Percentiles rank a stretch among this genome's conserved stretches.
Conservation (phyloP, 53 echinoderm and acorn worm genomes). For the Stichopus horrens region DNA sequence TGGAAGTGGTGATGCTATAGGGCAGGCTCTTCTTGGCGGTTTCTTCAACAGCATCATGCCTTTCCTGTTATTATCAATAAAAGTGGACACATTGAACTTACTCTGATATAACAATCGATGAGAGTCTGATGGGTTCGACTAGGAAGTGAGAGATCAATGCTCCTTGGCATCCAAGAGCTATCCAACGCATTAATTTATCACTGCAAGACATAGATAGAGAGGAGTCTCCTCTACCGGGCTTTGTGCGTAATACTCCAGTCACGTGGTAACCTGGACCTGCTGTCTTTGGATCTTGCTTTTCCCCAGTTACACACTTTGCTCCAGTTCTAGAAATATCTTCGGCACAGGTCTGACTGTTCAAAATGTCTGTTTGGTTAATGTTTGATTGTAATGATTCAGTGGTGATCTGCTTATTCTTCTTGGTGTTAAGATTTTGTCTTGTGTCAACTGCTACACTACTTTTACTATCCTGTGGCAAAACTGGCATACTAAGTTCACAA, state of each 20-base stretch:
- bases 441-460: background rate
- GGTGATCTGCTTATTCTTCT: no score
- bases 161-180: conserved; percentile 86
- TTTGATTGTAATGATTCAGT: no score
- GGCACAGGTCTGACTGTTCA: no score
- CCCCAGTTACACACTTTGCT: conserved; percentile 83
- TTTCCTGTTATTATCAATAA: background rate
- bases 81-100: conserved; percentile 41
- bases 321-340: conserved; percentile 82
- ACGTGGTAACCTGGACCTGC: conserved; percentile 69
- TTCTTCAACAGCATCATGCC: background rate
- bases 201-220: conserved; percentile 93
- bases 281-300: conserved; percentile 61
- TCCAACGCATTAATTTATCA: conserved; percentile 95
- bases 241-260: conserved; percentile 72
- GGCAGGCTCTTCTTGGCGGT: conserved; percentile 8
- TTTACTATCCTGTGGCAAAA: background rate
- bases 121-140: conserved; percentile 61
- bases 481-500: background rate
- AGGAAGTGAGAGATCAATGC: conserved; percentile 92
- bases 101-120: conserved; percentile 74
- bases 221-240: conserved; percentile 89
- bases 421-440: no score
- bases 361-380: background rate
- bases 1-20: background rate